Evolutionary conservation across 2,113 vertebrate species (phyloP).

Genomic region (Onychostruthus taczanowskii): DNA sequence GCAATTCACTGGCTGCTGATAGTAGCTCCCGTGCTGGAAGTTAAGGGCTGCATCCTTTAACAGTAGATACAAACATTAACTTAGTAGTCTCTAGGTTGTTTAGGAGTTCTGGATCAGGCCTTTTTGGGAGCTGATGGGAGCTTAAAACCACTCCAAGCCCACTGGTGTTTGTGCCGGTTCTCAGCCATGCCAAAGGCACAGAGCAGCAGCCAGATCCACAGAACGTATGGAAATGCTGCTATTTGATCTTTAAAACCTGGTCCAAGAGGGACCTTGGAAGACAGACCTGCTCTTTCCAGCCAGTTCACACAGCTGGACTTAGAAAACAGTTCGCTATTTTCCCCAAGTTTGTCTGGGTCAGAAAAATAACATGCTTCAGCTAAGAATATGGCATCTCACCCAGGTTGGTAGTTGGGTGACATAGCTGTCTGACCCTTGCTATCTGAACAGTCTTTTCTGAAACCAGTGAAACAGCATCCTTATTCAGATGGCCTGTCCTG

Average conservation of each 20-base stretch:
- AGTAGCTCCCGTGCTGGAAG: not conserved
- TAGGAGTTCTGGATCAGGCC: not conserved
- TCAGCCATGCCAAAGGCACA: not conserved
- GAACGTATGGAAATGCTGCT: not conserved
- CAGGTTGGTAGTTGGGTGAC: not conserved
- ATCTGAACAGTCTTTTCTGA: not conserved
- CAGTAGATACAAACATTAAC: fast-evolving
- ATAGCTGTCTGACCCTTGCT: not conserved
- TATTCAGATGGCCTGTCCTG: not conserved
- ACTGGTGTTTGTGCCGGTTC: not conserved
- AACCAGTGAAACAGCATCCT: not conserved
- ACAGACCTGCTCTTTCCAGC: not conserved
- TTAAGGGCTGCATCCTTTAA: not conserved
- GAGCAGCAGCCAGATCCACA: not conserved
- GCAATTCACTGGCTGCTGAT: not conserved
- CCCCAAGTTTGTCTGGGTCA: not conserved
- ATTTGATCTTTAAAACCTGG: not conserved
- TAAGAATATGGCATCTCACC: not conserved
- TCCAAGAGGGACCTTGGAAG: not conserved
- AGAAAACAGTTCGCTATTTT: not conserved
- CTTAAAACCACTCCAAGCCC: not conserved
- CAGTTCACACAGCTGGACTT: not conserved
- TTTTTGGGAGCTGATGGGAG: not conserved
- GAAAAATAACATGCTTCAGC: not conserved
- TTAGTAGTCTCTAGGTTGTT: not conserved